Conservation (phyloP, 1,140 invertebrate species). For the Lordiphosa collinella region DNA sequence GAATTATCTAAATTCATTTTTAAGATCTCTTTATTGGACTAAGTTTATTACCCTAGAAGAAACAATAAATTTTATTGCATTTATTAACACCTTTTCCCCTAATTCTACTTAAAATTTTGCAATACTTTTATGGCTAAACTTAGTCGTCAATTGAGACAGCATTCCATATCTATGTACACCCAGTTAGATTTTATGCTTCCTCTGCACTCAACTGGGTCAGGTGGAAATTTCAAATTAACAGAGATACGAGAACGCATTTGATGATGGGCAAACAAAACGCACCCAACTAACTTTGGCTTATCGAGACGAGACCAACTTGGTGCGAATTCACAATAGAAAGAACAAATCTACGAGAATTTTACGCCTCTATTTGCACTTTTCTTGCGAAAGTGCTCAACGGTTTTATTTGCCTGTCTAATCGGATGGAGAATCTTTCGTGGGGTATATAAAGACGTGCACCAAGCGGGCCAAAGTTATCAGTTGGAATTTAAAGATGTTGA, state of each 20-base stretch:
- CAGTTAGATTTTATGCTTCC: no score
- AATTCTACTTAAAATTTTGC: no score
- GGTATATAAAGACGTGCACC: neutral
- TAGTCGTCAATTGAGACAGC: no score
- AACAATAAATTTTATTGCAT: no score
- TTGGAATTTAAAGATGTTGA: conserved; percentile 3
- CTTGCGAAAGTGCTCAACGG: conserved; percentile 1
- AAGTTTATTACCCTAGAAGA: no score
- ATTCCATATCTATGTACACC: no score
- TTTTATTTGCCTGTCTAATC: conserved; percentile 4
- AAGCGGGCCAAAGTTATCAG: neutral
- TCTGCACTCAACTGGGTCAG: conserved; percentile 44
- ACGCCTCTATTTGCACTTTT: conserved; percentile 16
- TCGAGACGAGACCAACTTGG: no score
- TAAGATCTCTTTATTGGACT: no score
- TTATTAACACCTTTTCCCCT: no score
- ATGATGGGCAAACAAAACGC: conserved; percentile 38
- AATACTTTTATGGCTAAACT: no score
- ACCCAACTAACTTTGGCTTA: conserved; percentile 13
- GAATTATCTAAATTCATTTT: no score
- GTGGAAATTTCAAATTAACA: conserved; percentile 64
- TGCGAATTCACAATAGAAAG: neutral
- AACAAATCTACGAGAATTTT: conserved; percentile 2
- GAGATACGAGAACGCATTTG: conserved; percentile 42
- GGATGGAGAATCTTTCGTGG: neutral